A percentile compares a stretch with the other conserved stretches of the same genome.
phyloP scores from a whole-genome alignment of 2,888 invertebrate species.

The Macrostomum cliftonense region DNA sequence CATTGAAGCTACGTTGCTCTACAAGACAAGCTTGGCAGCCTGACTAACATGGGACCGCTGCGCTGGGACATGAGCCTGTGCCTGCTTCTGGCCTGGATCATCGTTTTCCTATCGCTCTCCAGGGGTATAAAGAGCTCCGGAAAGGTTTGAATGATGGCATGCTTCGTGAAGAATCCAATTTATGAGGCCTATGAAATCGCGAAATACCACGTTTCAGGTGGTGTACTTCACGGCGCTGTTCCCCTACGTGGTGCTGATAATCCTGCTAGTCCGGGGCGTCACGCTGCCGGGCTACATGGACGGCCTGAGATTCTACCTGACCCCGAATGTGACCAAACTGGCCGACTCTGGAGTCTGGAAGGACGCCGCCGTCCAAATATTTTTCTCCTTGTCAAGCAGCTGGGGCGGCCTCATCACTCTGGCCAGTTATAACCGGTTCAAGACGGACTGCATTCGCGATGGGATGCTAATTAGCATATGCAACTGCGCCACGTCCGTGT shows the following conservation, averaged over 20 bases:
- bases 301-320: neutral
- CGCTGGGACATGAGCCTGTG: neutral
- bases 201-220: neutral
- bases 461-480: neutral
- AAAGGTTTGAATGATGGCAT: neutral
- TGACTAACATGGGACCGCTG: no score
- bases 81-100: neutral
- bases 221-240: neutral
- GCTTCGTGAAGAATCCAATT: no score
- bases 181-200: no score
- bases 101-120: neutral
- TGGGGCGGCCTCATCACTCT: neutral
- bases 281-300: neutral
- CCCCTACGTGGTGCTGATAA: neutral
- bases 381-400: neutral
- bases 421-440: neutral
- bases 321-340: neutral
- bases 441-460: neutral
- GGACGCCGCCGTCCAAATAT: neutral
- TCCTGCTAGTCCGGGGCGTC: neutral
- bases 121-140: neutral
- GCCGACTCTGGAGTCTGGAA: neutral
- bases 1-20: no score
- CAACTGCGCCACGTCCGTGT: neutral
- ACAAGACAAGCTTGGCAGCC: no score